Base-by-base conservation (phyloP, 2,113 vertebrate genomes). In the Corapipo altera region DNA sequence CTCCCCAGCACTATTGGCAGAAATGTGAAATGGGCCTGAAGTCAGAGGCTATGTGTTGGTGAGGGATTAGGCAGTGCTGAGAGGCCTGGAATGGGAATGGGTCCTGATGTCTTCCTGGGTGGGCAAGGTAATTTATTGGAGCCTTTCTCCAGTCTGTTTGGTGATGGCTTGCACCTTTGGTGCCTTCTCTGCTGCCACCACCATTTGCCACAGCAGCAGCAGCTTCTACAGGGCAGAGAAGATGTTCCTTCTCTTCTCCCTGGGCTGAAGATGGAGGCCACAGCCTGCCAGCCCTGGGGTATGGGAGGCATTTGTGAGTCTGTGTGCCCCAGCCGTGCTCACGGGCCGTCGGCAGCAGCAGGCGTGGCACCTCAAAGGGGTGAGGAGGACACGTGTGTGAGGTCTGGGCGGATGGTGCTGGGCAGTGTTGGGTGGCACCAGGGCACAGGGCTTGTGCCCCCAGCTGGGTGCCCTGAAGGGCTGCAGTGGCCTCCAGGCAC, bases 41-140 rank as follows among this genome's bases (percentile, higher is more conserved):
- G 27, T 22, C 43, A 12, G 12, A 8, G 27, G 28, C n/a, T 4
- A 1, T 37, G 35, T 74, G 51, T 30, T 4, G 6, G 23, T 0
- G 0, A 71, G 65, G 51, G 9, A 5, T 20, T 51, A 59, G 55
- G 44, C n/a, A 27, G 76, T 10, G 46, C 70, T n/a, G n/a, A 46
- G 23, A 37, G 33, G 17, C n/a, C 14, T 27, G 44, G 13, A 26
- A 28, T 33, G 43, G 35, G 46, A 44, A 15, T 35, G 14, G 35
- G 24, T 64, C 57, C 46, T 46, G 44, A 10, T 39, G 55, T 26
- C 18, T 41, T 64, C 37, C 37, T 64, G 61, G 37, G 27, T 41
- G 61, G 37, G 37, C 61, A 30, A 21, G 61, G 18, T 41, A 12
- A 41, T 30, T 41, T 41, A 41, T 28, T 20, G 18, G 27, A 64